Conservation (phyloP, 2,888 invertebrate genomes). For the Pachycephus smyrnensis region DNA sequence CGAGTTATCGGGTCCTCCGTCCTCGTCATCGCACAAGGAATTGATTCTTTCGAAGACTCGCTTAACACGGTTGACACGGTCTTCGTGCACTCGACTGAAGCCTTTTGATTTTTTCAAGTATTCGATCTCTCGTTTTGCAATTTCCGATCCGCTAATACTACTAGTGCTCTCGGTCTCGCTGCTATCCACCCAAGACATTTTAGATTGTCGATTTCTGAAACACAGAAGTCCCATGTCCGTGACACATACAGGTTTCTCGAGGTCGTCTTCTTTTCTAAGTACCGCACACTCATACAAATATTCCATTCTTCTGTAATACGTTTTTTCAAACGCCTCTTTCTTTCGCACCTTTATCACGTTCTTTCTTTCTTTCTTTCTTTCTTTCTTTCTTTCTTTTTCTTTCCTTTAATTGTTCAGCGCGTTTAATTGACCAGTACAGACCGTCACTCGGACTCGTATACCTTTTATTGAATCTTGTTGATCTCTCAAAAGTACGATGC, state of each 20-base stretch:
- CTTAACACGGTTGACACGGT: too few relatives aligned
- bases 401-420: slow-evolving; percentile 15
- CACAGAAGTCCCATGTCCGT: slow-evolving; percentile 47
- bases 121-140: slow-evolving; percentile 5
- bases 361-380: slow-evolving; percentile 14
- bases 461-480: neutral
- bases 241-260: slow-evolving; percentile 30
- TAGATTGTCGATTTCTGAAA: slow-evolving; percentile 48
- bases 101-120: neutral
- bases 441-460: neutral
- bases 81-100: neutral
- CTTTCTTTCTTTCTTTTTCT: slow-evolving; percentile 20
- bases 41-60: too few relatives aligned
- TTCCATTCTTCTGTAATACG: slow-evolving; percentile 17
- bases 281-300: slow-evolving; percentile 13
- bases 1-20: slow-evolving; percentile 16
- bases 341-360: slow-evolving; percentile 2
- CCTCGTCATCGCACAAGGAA: slow-evolving; percentile 35
- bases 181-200: slow-evolving; percentile 4
- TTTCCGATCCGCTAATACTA: slow-evolving; percentile 1
- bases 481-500: too few relatives aligned
- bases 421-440: neutral
- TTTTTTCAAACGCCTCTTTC: slow-evolving; percentile 11
- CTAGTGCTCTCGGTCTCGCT: neutral
- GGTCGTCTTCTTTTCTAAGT: slow-evolving; percentile 24